Conservation (phyloP, 2,113 vertebrate genomes). For the Machaerirhynchus nigripectus region DNA sequence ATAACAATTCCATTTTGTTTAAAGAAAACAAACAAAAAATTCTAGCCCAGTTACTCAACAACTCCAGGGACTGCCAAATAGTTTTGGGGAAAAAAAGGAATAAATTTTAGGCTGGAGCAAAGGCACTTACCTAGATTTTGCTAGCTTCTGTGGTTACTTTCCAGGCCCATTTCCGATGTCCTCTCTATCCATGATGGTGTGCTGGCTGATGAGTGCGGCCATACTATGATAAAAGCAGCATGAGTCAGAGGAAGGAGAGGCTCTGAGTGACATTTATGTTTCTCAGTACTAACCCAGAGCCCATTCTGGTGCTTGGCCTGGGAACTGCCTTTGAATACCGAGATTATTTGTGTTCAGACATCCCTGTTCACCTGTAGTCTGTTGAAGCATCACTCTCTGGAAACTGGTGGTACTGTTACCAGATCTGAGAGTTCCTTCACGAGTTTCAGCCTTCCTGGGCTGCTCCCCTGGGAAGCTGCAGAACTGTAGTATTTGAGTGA, state of each 20-base stretch:
- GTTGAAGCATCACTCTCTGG: background rate
- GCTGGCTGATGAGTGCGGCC: rapidly evolving
- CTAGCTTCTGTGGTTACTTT: background rate
- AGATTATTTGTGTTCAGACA: background rate
- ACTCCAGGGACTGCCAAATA: conserved; percentile 4
- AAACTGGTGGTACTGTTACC: background rate
- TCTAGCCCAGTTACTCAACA: conserved; percentile 60
- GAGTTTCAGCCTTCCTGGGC: background rate
- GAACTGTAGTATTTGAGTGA: background rate
- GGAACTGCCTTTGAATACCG: background rate
- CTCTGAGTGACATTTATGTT: rapidly evolving
- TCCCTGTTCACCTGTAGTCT: background rate
- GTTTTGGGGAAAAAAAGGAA: background rate
- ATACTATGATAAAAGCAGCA: rapidly evolving
- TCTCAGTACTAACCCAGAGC: background rate
- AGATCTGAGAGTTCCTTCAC: background rate
- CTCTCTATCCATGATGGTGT: rapidly evolving
- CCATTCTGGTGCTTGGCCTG: background rate
- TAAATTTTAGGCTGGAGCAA: background rate
- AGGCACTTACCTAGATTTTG: background rate
- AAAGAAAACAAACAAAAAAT: conserved; percentile 56
- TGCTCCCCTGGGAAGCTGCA: background rate
- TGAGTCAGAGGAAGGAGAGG: background rate
- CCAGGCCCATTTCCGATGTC: rapidly evolving
- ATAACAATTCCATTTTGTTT: conserved; percentile 31